These are phyloP conservation scores for Rhyzopertha dominica DNA, from an alignment of 1,140 invertebrate species.

Conservation along the genomic window DNA sequence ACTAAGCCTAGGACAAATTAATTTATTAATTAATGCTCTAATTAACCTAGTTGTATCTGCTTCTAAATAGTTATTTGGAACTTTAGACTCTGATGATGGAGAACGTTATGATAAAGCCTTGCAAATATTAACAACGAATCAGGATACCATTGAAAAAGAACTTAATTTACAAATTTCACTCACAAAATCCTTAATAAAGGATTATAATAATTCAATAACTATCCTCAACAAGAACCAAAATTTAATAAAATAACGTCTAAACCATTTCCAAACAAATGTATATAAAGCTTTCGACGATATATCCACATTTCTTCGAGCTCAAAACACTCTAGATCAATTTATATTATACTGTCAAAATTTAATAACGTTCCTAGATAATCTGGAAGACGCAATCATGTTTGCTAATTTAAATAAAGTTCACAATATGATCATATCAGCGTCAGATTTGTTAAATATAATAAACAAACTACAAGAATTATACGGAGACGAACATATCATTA, in stretches of 20 bases:
- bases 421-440: conserved; percentile 5
- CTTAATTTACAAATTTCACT: conserved; percentile 1
- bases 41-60: too few species aligned
- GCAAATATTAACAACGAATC: not conserved
- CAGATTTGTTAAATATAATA: not conserved
- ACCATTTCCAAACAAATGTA: conserved; percentile 2
- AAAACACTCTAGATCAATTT: conserved; percentile 7
- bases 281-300: conserved; percentile 1
- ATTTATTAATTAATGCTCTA: too few species aligned
- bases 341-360: conserved; percentile 15
- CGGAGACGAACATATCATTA: not conserved
- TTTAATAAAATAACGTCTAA: conserved; percentile 3
- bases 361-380: conserved; percentile 10
- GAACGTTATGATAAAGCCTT: conserved; percentile 1
- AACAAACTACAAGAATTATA: conserved; percentile 1
- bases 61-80: conserved; percentile 5
- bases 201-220: conserved; percentile 2
- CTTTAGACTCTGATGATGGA: not conserved
- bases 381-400: conserved; percentile 14
- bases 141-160: conserved; percentile 1
- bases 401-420: conserved; percentile 10
- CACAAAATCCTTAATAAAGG: conserved; percentile 2
- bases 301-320: conserved; percentile 2
- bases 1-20: not conserved
- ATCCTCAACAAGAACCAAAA: conserved; percentile 4